Evolutionary conservation across 53 echinoderm and acorn worm genomes (phyloP).

Genomic region (Paracentrotus lividus): DNA sequence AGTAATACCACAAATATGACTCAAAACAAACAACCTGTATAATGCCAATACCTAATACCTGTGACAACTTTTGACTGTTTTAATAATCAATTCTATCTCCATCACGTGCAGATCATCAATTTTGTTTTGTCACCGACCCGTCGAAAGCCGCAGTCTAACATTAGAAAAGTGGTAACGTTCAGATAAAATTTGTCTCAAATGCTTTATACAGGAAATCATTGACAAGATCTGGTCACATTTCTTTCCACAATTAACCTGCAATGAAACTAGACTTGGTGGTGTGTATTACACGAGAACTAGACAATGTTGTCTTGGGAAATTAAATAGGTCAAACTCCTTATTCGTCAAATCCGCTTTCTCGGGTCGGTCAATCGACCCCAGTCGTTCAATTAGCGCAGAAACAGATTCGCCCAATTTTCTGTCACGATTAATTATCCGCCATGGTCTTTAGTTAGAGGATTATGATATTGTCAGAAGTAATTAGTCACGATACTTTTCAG

Average conservation of each 20-base stretch:
- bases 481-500: conserved; percentile 39
- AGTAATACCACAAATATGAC: too few relatives aligned
- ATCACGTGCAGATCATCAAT: not conserved
- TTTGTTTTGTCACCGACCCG: not conserved
- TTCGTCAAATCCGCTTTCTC: conserved; percentile 47
- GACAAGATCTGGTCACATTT: conserved; percentile 23
- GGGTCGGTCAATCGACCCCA: conserved; percentile 19
- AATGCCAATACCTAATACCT: not conserved
- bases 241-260: not conserved
- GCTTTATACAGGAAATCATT: conserved; percentile 13
- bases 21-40: too few relatives aligned
- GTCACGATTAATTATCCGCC: conserved; percentile 37
- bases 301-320: conserved; percentile 20
- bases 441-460: conserved; percentile 13
- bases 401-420: not conserved
- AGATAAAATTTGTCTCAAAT: not conserved
- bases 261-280: conserved; percentile 13
- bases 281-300: conserved; percentile 28
- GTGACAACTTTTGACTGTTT: not conserved
- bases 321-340: conserved; percentile 43
- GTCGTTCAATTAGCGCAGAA: conserved; percentile 21
- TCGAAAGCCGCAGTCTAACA: not conserved
- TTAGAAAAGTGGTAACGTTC: not conserved
- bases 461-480: not conserved
- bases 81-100: not conserved